Conservation (phyloP, 2,113 vertebrate species). For the Labeo catla region DNA sequence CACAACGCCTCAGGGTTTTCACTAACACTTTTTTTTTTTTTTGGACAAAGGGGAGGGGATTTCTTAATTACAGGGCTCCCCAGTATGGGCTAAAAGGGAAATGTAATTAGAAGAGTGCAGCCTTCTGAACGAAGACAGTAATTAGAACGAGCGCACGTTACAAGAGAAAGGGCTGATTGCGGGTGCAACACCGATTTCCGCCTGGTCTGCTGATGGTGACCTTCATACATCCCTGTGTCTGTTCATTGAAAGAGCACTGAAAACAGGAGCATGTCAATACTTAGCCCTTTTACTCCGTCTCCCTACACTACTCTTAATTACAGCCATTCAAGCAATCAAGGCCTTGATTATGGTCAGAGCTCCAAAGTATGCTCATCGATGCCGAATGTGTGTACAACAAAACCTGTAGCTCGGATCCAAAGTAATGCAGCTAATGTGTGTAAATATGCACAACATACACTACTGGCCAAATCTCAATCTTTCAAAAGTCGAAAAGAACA, state of each 20-base stretch:
- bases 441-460: background rate
- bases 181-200: conserved; percentile 44
- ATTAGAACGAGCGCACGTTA: conserved; percentile 67
- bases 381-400: background rate
- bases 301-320: conserved; percentile 43
- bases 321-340: conserved; percentile 39
- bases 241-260: conserved; percentile 25
- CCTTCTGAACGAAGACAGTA: conserved; percentile 70
- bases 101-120: conserved; percentile 74
- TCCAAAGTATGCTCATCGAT: conserved; percentile 22
- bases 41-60: conserved; percentile 15
- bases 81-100: conserved; percentile 66
- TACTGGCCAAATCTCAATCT: background rate
- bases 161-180: conserved; percentile 45
- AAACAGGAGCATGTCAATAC: conserved; percentile 33
- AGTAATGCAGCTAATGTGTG: background rate
- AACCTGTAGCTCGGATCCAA: background rate
- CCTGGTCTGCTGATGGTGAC: conserved; percentile 19
- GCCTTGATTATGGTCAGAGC: conserved; percentile 46
- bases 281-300: background rate
- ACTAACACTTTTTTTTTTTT: background rate
- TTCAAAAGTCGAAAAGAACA: background rate
- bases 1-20: background rate
- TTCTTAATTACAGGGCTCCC: conserved; percentile 34
- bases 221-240: conserved; percentile 43